Base-by-base conservation (phyloP, 1,140 invertebrate species). In the Penaeus japonicus region DNA sequence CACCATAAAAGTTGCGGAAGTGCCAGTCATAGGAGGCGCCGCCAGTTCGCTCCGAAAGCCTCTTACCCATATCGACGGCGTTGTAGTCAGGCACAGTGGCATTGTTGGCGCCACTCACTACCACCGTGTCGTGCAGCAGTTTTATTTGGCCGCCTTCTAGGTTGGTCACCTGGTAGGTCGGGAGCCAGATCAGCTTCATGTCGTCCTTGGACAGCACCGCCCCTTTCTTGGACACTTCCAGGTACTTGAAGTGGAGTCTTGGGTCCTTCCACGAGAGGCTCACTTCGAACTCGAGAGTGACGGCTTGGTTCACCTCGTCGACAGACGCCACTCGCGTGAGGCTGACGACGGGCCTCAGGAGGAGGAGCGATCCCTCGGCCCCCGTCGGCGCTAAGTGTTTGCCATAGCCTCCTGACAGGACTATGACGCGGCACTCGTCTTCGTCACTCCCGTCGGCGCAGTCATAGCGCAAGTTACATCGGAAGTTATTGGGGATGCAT, bases 361-460 rank as follows among this genome's bases (percentile, higher is more conserved):
- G 54, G 53, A 89, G 85, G 35, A 39, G 54, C 4, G 54, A 54
- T 0, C 35, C 85, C 18, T 15, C 18, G 7, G 24, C 20, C 30
- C 75, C 77, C 22, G 77, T 55, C 0, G 85, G 85, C n/a, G 85
- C 75, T 24, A 87, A 32, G n/a, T 87, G 57, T 24, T 32, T 78
- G 35, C 65, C 57, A 30, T 78, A 54, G 3, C 77, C 35, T 39
- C 80, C 77, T 15, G 27, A 57, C 35, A 80, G 20, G 24, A 78
- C 57, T 39, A 87, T 39, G 24, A 87, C 57, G 22, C 77, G 24
- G 77, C 85, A 87, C 20, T 57, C 77, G 20, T 73, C 54, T 35
- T 89, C 93, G 88, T 92, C 92, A 65, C 91, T 85, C 4, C 90
- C 89, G 92, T 94, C 94, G 91, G 94, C 94, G 62, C 91, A 92